These are phyloP conservation scores for Rhogogaster chlorosoma DNA, from an alignment of 2,888 invertebrate species.

Conservation along the genomic window DNA sequence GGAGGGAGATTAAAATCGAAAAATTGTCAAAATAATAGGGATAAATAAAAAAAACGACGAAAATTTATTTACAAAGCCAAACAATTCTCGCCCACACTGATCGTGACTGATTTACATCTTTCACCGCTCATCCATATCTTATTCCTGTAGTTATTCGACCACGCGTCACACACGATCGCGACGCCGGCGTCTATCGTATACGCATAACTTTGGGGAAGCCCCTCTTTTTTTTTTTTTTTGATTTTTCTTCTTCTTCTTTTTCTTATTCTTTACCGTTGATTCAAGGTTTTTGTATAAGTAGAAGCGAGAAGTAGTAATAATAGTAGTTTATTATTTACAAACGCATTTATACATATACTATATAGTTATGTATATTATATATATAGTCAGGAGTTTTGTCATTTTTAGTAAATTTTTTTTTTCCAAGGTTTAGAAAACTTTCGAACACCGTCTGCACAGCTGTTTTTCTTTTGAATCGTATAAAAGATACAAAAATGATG, in stretches of 20 bases:
- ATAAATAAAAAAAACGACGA: no score
- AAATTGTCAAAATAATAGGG: no score
- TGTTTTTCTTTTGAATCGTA: neutral
- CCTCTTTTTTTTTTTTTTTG: neutral
- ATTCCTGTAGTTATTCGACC: neutral
- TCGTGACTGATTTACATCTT: no score
- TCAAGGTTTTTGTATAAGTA: conserved; percentile 14
- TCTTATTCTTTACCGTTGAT: conserved; percentile 16
- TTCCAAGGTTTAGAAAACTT: neutral
- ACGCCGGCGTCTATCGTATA: conserved; percentile 33
- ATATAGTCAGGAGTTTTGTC: neutral
- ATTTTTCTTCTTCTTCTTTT: neutral
- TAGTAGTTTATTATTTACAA: neutral
- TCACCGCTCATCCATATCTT: no score
- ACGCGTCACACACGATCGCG: neutral
- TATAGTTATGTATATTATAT: neutral
- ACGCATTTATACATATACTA: neutral
- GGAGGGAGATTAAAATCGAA: no score
- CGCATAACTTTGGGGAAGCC: conserved; percentile 1
- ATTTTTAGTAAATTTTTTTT: neutral
- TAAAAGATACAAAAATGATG: neutral
- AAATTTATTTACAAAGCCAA: no score
- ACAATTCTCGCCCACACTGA: no score
- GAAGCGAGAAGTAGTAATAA: neutral
- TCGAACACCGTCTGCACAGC: neutral